These are phyloP conservation scores for Charanyca ferruginea DNA, from an alignment of 2,888 invertebrate species.

Conservation along the genomic window DNA sequence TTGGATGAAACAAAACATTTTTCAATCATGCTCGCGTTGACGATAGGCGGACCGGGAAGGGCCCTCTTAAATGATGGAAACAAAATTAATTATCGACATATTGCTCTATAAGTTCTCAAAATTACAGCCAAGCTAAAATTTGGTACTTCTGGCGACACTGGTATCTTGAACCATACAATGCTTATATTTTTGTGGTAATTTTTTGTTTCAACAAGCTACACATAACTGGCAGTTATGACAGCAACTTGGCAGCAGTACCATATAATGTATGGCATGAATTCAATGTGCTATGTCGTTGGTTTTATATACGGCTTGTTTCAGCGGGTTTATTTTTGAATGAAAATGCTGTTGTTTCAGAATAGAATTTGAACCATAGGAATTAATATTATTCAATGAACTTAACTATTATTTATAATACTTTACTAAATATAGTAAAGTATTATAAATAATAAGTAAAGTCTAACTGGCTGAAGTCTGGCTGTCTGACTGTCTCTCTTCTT, in stretches of 20 bases:
- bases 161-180: neutral
- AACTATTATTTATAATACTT: too few species aligned
- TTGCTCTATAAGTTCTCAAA: too few species aligned
- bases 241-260: constrained; percentile 48
- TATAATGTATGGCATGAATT: constrained; percentile 34
- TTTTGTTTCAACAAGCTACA: constrained; percentile 34
- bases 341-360: neutral
- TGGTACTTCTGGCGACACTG: neutral
- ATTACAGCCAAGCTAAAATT: neutral
- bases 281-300: constrained; percentile 33
- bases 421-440: too few species aligned
- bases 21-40: too few species aligned
- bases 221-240: constrained; percentile 52
- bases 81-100: too few species aligned
- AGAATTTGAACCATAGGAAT: neutral
- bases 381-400: too few species aligned
- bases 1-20: too few species aligned
- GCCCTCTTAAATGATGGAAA: too few species aligned
- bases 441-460: too few species aligned
- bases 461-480: too few species aligned
- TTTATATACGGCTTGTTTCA: neutral
- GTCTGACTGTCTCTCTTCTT: too few species aligned
- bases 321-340: neutral
- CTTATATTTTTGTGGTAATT: constrained; percentile 15
- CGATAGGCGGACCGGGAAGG: too few species aligned